These are phyloP conservation scores for Apotomis turbidana DNA, from an alignment of 2,888 invertebrate genomes.

Conservation along the genomic window DNA sequence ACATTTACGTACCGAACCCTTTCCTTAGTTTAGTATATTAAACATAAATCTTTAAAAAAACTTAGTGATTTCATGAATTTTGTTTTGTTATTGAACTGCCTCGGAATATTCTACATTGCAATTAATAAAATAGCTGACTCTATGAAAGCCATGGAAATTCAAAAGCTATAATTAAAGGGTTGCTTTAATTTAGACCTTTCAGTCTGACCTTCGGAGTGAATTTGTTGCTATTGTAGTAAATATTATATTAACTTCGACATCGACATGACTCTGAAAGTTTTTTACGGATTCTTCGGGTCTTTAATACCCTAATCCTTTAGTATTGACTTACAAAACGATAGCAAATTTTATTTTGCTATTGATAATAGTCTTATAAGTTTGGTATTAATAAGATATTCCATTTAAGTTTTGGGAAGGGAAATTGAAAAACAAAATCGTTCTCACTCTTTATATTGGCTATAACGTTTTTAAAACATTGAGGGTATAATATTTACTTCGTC, in stretches of 20 bases:
- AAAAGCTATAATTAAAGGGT: conserved; percentile 24
- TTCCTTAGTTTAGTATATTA: no score
- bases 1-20: no score
- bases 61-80: not conserved
- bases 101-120: not conserved
- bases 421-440: conserved; percentile 55
- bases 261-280: not conserved
- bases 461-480: conserved; percentile 70
- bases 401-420: conserved; percentile 35
- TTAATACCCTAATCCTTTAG: not conserved
- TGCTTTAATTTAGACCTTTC: conserved; percentile 28
- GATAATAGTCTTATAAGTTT: not conserved
- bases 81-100: not conserved
- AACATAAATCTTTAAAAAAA: no score
- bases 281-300: not conserved
- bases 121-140: conserved; percentile 8
- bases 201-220: conserved; percentile 3
- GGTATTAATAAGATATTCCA: not conserved
- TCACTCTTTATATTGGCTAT: conserved; percentile 73
- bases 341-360: not conserved
- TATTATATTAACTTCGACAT: not conserved
- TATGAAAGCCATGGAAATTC: conserved; percentile 5
- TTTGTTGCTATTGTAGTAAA: conserved; percentile 14
- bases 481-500: conserved; percentile 54
- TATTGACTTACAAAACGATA: not conserved